These are phyloP conservation scores for Holcopasites calliopsidis DNA, from an alignment of 1,140 invertebrate genomes.

Conservation along the genomic window DNA sequence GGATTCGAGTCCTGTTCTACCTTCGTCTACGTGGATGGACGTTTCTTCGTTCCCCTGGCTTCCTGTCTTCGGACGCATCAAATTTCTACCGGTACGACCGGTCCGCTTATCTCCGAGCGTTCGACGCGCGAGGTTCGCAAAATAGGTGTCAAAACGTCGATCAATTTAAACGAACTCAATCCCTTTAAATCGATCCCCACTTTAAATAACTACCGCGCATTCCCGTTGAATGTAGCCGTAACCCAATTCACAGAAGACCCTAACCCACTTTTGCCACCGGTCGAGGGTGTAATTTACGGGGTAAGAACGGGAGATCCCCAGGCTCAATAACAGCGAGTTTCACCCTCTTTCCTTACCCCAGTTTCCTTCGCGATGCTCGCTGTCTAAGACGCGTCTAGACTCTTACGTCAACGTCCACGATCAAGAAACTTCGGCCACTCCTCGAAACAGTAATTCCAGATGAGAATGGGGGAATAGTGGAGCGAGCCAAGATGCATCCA, in stretches of 20 bases:
- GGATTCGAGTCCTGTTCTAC: constrained; percentile 34
- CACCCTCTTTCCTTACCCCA: constrained; percentile 48
- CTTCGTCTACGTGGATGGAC: constrained; percentile 47
- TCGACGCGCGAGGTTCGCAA: not conserved
- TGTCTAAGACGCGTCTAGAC: constrained; percentile 56
- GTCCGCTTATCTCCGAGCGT: not conserved
- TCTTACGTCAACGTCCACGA: constrained; percentile 54
- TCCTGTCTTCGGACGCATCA: not conserved
- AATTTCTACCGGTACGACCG: not conserved
- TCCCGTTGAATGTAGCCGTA: constrained; percentile 30
- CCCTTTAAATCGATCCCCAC: constrained; percentile 10
- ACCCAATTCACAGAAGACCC: constrained; percentile 56
- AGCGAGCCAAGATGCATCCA: constrained; percentile 38
- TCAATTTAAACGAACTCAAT: not conserved
- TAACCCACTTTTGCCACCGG: constrained; percentile 55
- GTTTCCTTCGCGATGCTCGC: not conserved
- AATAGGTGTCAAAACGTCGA: not conserved
- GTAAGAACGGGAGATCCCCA: constrained; percentile 32
- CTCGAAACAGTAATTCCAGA: constrained; percentile 51
- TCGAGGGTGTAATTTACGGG: constrained; percentile 23
- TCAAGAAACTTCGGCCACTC: constrained; percentile 24
- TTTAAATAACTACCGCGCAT: not conserved
- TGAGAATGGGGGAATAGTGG: constrained; percentile 14
- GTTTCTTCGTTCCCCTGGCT: constrained; percentile 2
- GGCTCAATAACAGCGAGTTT: constrained; percentile 8